Conservation (phyloP, 2,113 vertebrate genomes). For the Tringa solitaria region DNA sequence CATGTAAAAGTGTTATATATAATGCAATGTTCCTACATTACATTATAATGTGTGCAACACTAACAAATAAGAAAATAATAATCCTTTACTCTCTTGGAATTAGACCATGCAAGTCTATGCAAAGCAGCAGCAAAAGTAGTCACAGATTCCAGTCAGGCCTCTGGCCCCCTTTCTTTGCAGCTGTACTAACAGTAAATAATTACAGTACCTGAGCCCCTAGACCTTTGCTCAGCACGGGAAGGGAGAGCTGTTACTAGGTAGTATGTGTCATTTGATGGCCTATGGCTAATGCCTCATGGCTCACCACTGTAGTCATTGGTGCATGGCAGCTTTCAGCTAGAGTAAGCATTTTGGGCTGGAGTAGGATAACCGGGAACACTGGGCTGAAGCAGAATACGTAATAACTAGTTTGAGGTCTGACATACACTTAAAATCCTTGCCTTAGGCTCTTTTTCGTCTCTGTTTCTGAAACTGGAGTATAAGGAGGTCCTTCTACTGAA, state of each 20-base stretch:
- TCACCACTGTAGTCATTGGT: background rate
- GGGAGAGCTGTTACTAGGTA: background rate
- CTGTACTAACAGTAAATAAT: background rate
- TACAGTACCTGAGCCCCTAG: background rate
- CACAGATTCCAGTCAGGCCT: background rate
- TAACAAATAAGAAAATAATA: background rate
- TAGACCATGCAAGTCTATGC: background rate
- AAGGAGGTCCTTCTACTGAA: background rate
- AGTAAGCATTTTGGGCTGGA: background rate
- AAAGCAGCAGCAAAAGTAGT: background rate
- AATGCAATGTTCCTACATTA: background rate
- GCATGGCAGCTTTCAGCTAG: background rate
- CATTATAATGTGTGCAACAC: background rate
- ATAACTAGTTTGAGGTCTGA: background rate
- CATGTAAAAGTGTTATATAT: background rate
- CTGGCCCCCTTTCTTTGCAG: background rate
- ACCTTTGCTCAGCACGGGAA: background rate
- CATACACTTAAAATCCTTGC: background rate
- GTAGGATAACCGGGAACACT: background rate
- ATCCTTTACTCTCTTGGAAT: background rate
- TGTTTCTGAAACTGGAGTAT: background rate
- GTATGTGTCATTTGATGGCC: background rate
- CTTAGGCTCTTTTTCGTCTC: background rate
- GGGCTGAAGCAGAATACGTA: background rate
- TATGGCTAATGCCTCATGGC: background rate